These are phyloP conservation scores for Lochmaea crataegi DNA, from an alignment of 2,888 invertebrate species.

Conservation along the genomic window DNA sequence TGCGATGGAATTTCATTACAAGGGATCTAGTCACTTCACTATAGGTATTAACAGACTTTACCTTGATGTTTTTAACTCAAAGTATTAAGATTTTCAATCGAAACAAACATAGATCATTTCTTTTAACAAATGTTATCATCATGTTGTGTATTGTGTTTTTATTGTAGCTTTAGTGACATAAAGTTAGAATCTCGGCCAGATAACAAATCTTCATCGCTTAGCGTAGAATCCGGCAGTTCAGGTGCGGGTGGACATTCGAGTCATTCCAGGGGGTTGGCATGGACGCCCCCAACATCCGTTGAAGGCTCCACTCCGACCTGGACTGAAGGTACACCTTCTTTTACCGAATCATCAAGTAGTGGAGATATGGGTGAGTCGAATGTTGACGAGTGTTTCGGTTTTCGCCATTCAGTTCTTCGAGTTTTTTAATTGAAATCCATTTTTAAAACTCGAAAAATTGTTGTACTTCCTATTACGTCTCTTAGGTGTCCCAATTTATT, in stretches of 20 bases:
- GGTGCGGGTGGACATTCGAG: slow-evolving; percentile 66
- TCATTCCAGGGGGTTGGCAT: slow-evolving; percentile 70
- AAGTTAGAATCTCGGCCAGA: slow-evolving; percentile 74
- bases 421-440: neutral
- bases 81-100: neutral
- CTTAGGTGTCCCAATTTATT: neutral
- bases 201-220: slow-evolving; percentile 72
- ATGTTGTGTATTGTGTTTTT: slow-evolving; percentile 22
- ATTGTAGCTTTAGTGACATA: slow-evolving; percentile 76
- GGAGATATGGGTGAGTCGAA: slow-evolving; percentile 80
- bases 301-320: slow-evolving; percentile 96
- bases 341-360: slow-evolving; percentile 96
- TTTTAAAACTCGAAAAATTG: slow-evolving; percentile 10
- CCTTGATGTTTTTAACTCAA: no score
- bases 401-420: slow-evolving; percentile 2
- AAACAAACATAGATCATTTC: neutral
- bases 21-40: no score
- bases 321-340: slow-evolving; percentile 98
- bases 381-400: slow-evolving; percentile 17
- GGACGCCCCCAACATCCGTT: slow-evolving; percentile 88
- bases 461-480: slow-evolving; percentile 6
- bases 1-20: no score
- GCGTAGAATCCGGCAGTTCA: slow-evolving; percentile 72
- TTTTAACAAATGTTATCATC: neutral
- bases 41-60: no score